Evolutionary conservation across 2,888 invertebrate genomes (phyloP).

Genomic region (Agrenia bidenticulata): DNA sequence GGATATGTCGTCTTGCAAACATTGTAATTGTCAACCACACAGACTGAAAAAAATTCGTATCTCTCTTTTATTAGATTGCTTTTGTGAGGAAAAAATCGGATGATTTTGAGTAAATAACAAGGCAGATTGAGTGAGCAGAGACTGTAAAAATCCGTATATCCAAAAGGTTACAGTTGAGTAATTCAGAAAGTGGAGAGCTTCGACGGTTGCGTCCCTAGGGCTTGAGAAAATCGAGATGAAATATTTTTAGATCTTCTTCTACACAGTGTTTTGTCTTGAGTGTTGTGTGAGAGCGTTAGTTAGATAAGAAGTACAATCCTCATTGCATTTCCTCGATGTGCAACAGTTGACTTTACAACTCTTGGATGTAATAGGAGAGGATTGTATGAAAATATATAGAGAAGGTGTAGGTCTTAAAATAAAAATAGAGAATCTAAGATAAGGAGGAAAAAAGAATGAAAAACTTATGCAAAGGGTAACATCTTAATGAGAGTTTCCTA

Average conservation of each 20-base stretch:
- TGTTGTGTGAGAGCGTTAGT: not conserved
- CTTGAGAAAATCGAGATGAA: not conserved
- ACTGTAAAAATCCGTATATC: too few relatives aligned
- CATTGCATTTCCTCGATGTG: slow-evolving; percentile 2
- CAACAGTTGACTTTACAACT: not conserved
- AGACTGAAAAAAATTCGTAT: too few relatives aligned
- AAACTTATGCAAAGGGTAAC: too few relatives aligned
- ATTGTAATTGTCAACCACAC: too few relatives aligned
- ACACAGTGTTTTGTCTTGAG: not conserved
- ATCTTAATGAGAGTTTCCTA: too few relatives aligned
- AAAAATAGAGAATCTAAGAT: slow-evolving; percentile 1
- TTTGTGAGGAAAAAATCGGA: too few relatives aligned
- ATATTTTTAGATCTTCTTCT: slow-evolving; percentile 5
- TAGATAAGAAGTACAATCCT: not conserved
- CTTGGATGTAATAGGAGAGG: not conserved
- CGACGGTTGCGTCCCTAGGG: not conserved
- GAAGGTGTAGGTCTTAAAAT: not conserved
- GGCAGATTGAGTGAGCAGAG: too few relatives aligned
- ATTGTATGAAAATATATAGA: not conserved
- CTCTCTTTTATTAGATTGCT: too few relatives aligned
- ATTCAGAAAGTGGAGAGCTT: too few relatives aligned
- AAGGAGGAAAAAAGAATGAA: not conserved
- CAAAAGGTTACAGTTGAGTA: too few relatives aligned
- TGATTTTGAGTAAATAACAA: too few relatives aligned
- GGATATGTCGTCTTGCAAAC: too few relatives aligned